Evolutionary conservation across 2,888 invertebrate genomes (phyloP), one percentile per base, ranked within the genome.

Genomic region (Plagodis pulveraria): DNA sequence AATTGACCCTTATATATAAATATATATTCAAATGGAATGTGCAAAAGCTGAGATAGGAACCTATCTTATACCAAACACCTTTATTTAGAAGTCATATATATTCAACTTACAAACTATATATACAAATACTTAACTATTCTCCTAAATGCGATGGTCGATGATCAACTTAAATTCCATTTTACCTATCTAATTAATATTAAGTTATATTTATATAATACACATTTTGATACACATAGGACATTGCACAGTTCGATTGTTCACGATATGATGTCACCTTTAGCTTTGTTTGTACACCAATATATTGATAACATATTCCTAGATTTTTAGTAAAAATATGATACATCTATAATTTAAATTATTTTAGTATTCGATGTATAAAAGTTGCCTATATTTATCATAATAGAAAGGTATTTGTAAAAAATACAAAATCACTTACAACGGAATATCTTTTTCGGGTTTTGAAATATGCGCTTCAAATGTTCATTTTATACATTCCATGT

Each of bases 21-120:
- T 91, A 90, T 83, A 89, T 87, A 89, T 87, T 86, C 58, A 63
- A 81, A 80, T 84, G 85, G 84, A 87, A 87, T 81, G 89, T 91
- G 85, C 83, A 80, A 82, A 90, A 90, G 88, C 88, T 72, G 82
- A 86, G 89, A 89, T 89, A 92, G 91, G 91, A 83, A 87, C 87
- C 87, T 87, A 88, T 86, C 78, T 86, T 88, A 91, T 86, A 91
- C 90, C 91, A 83, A 90, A 92, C 89, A 91, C 91, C 91, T 75
- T 86, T 83, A 88, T 80, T 84, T 83, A 86, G 71, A 78, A 81
- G 74, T 83, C 76, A 77, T 63, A 72, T 76, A 77, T 75, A 78
- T 76, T 76, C 78, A 86, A 73, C 85, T 89, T 90, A 90, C 6
- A 46, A 33, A 55, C 77, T 89, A 90, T 91, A 90, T 91, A 76